Base-by-base conservation (phyloP, 2,888 invertebrate genomes). In the Hyposoter didymator region DNA sequence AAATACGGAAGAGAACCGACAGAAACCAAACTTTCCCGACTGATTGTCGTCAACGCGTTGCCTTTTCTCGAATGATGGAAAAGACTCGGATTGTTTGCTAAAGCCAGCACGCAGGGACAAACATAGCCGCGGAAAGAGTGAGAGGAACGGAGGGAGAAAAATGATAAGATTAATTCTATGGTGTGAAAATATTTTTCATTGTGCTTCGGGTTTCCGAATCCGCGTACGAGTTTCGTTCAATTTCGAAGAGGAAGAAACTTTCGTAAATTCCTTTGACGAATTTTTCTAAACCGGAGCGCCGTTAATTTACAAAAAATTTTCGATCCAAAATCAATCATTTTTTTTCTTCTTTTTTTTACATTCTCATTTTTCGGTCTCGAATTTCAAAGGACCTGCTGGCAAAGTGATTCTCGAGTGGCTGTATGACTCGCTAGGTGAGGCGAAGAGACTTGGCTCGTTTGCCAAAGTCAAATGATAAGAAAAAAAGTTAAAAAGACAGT, bases 21-120 rank as follows among this genome's bases (percentile, higher is more conserved):
- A 49, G 49, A 73, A 32, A 66, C 78, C 72, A 43, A 85, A 85
- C 85, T 85, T 85, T 85, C 82, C 74, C 83, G 59, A 49, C 52
- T 66, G 78, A 82, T 82, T 67, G 78, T 74, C 67, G 82, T n/a
- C 49, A 19, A 72, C 43, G 69, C 55, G n/a, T n/a, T 62, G 55
- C 22, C 49, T 14, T 43, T 22, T 43, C 73, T 73, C 59, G 43
- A 22, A 73, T 10, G 43, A 59, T 70, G 49, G 43, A 22, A 59
- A 22, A 62, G 43, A 64, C 17, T 80, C 74, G 14, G 55, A 59
- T 70, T 67, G 62, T 64, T 78, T 73, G 49, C 67, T 62, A 32
- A 73, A 84, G 78, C 43, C 52, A 22, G n/a, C n/a, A n/a, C n/a
- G n/a, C 47, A 62, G 70, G 62, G 49, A 39, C 22, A 49, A 69